Evolutionary conservation across 2,797 vertebrate species (phyloP), one percentile per base, ranked within the genome.

Genomic region (Adrianichthys oophorus): DNA sequence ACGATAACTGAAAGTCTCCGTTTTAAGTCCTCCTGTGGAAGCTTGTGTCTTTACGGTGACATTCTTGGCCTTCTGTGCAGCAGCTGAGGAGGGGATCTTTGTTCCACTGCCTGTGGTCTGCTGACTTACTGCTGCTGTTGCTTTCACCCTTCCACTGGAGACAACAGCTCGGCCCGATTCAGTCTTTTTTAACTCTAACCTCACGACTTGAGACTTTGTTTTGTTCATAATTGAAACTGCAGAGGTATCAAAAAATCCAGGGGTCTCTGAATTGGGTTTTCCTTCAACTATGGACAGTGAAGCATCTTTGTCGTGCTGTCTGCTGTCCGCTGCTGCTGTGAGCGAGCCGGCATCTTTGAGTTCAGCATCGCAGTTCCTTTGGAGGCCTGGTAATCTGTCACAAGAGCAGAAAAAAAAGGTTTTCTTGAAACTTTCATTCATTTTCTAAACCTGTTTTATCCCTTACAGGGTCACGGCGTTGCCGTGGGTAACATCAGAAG

Each of bases 261-360:
- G 84, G 32, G 86, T 86, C 3, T 91, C 90, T 41, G 85, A 91
- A 59, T 87, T 55, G 0, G 48, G 43, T 48, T 74, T 64, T 17
- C 80, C 76, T 72, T 71, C 62, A 4, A 72, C 87, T 85, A 92
- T 78, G 45, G 74, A 53, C 59, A 82, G 68, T 47, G 85, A 67
- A 64, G 66, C 18, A 1, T 90, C 88, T 64, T 74, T 74, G 37
- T 88, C 85, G 63, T 69, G 69, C 1, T 84, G 80, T 60, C 91
- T 87, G 60, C 90, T 88, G 82, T 94, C 90, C 67, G 88, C 92
- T 78, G 87, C 83, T 70, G 91, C 89, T 43, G 83, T 66, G 72
- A 43, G 42, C 19, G 60, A 45, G 7, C 53, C 48, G 23, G 26
- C 40, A 40, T 83, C 74, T 42, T 71, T 69, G 45, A 68, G 40